Evolutionary conservation across 1,140 invertebrate species (phyloP).

Genomic region (Magallana ariakensis): DNA sequence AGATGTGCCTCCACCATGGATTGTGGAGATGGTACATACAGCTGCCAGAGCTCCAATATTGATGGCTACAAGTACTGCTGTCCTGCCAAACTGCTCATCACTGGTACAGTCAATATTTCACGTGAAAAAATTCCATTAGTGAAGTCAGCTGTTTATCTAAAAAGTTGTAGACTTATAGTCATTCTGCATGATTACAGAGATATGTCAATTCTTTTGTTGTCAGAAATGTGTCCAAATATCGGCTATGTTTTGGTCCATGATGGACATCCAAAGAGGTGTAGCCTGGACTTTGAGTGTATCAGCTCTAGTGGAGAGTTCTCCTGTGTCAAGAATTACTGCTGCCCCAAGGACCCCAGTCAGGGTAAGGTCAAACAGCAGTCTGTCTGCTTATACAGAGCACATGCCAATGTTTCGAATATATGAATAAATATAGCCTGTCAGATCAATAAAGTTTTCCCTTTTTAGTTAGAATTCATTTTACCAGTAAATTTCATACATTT

Average conservation of each 20-base stretch:
- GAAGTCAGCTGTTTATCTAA: too few species aligned
- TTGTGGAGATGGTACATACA: slow-evolving; percentile 19
- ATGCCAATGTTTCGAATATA: too few species aligned
- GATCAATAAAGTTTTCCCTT: too few species aligned
- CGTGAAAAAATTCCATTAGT: too few species aligned
- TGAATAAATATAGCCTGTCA: too few species aligned
- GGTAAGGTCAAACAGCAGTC: background rate
- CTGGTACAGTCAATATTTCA: slow-evolving; percentile 10
- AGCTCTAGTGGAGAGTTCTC: slow-evolving; percentile 10
- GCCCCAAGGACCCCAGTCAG: slow-evolving; percentile 6
- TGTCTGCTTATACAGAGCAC: too few species aligned
- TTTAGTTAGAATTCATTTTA: too few species aligned
- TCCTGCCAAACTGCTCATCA: slow-evolving; percentile 4
- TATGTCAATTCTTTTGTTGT: background rate
- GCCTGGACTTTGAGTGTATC: slow-evolving; percentile 24
- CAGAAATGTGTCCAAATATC: slow-evolving; percentile 37
- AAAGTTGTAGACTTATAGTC: too few species aligned
- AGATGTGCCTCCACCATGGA: slow-evolving; percentile 2
- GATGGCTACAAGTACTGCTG: slow-evolving; percentile 42
- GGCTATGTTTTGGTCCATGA: slow-evolving; percentile 22
- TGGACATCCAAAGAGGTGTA: slow-evolving; percentile 38
- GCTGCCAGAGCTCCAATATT: background rate
- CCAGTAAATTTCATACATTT: too few species aligned
- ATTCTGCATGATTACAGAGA: too few species aligned
- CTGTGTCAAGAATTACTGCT: slow-evolving; percentile 40